Percentiles rank a stretch among this genome's conserved stretches.
These are phyloP conservation scores for Agriopis marginaria DNA, from an alignment of 2,888 invertebrate genomes.

Conservation along the genomic window DNA sequence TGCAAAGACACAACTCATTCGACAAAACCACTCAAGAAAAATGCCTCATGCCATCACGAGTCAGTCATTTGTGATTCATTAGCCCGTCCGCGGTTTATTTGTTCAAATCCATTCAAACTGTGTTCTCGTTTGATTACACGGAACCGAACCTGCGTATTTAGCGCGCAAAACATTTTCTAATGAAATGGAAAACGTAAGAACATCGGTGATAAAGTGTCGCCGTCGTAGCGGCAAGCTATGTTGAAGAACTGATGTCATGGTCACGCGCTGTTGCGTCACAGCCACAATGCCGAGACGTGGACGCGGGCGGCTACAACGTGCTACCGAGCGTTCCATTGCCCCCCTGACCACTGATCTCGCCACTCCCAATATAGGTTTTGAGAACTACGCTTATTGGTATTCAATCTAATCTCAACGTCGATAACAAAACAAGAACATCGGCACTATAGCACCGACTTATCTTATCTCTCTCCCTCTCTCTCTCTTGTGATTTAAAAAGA, in stretches of 20 bases:
- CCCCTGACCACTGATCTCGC: slow-evolving; percentile 63
- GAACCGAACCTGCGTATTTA: slow-evolving; percentile 42
- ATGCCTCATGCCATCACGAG: slow-evolving; percentile 38
- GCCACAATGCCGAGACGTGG: slow-evolving; percentile 45
- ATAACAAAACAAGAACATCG: slow-evolving; percentile 18
- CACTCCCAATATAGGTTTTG: slow-evolving; percentile 27
- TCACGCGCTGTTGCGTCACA: slow-evolving; percentile 77
- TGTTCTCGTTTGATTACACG: slow-evolving; percentile 41
- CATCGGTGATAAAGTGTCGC: slow-evolving; percentile 68
- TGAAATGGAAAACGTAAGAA: slow-evolving; percentile 59
- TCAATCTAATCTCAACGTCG: slow-evolving; percentile 16
- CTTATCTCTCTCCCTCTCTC: no score
- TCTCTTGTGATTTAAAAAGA: slow-evolving; percentile 21
- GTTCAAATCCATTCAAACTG: slow-evolving; percentile 35
- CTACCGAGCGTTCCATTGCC: slow-evolving; percentile 59
- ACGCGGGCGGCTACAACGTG: slow-evolving; percentile 45
- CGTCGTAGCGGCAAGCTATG: slow-evolving; percentile 61
- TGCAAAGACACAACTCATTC: slow-evolving; percentile 40
- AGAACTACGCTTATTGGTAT: slow-evolving; percentile 27
- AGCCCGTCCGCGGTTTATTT: slow-evolving; percentile 36
- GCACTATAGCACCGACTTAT: slow-evolving; percentile 10
- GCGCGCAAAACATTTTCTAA: slow-evolving; percentile 50
- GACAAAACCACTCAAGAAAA: slow-evolving; percentile 31
- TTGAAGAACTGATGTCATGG: slow-evolving; percentile 70
- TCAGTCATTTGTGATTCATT: slow-evolving; percentile 46